Evolutionary conservation across 1,140 invertebrate genomes (phyloP).

Genomic region (Drosophila varians): DNA sequence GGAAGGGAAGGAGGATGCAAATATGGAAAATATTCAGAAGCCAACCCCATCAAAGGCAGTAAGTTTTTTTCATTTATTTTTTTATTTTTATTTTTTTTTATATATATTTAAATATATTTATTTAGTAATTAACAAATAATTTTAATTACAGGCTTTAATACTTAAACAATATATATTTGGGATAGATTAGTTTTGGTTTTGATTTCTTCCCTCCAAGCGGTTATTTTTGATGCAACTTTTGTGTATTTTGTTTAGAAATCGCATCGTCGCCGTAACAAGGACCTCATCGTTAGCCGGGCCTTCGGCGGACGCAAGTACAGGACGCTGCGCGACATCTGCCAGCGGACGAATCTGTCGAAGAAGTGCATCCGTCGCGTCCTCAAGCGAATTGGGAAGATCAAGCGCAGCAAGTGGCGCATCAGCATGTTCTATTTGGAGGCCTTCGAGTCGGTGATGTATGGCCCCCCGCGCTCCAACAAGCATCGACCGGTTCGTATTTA

Average conservation of each 20-base stretch:
- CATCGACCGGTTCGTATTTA: not conserved
- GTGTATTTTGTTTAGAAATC: not conserved
- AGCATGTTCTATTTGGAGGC: constrained; percentile 11
- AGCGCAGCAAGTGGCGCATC: constrained; percentile 24
- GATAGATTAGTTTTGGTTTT: too few relatives aligned
- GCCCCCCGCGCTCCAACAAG: not conserved
- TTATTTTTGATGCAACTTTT: too few relatives aligned
- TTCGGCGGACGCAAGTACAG: constrained; percentile 21
- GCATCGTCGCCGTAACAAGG: not conserved
- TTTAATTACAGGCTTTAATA: too few relatives aligned
- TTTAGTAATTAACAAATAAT: too few relatives aligned
- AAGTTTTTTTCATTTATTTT: too few relatives aligned
- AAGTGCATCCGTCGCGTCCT: not conserved
- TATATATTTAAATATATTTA: too few relatives aligned
- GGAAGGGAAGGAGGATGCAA: too few relatives aligned
- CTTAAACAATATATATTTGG: too few relatives aligned
- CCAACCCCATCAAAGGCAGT: too few relatives aligned
- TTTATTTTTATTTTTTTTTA: too few relatives aligned
- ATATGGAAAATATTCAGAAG: too few relatives aligned
- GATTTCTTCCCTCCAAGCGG: too few relatives aligned
- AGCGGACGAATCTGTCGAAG: constrained; percentile 8
- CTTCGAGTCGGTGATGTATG: not conserved
- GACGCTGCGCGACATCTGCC: constrained; percentile 8
- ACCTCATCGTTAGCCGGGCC: not conserved
- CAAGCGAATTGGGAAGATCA: constrained; percentile 1